Base-by-base conservation (phyloP, 2,113 vertebrate species). In the Nothobranchius kuhntae region DNA sequence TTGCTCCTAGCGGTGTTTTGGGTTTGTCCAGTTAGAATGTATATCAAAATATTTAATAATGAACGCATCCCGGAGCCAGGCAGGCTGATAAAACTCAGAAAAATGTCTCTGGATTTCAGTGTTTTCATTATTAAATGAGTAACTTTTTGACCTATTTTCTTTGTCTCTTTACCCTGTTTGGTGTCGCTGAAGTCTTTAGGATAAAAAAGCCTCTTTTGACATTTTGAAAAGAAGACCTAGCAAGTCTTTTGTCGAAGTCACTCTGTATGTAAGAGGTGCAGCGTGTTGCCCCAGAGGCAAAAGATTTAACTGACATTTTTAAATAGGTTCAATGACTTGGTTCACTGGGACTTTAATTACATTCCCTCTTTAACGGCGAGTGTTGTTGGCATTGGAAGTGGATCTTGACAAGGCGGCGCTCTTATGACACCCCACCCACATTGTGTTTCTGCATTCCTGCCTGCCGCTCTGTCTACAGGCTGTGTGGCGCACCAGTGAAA, bases 311-410 rank as follows among this genome's bases (percentile, higher is more conserved):
- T 84, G 87, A 86, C 83, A 79, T 86, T 79, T 83, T 89, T 79
- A 88, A 88, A 86, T 87, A 77, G 88, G 86, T 88, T 91, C 91
- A 89, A 84, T 90, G 84, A 85, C 87, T 68, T 81, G 86, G 87
- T 89, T 90, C 87, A 84, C 68, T 73, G 84, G 84, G 83, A 89
- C 83, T 90, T 91, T 90, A 92, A 93, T 91, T 91, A 91, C 86
- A 83, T 85, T 84, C 77, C 65, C 82, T 89, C 85, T 82, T 86
- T 85, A 85, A 82, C 82, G 56, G 8, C 68, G 61, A 79, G 81
- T 75, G 68, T 78, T 73, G 81, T 68, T 75, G 81, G 82, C 82
- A 69, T 68, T 77, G 82, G 77, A 77, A 82, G 77, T 76, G 82
- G 80, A 89, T 89, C 86, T 85, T 85, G 86, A 88, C 84, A 86